These are phyloP conservation scores for Ferrisia virgata DNA, from an alignment of 2,888 invertebrate genomes.

Conservation along the genomic window DNA sequence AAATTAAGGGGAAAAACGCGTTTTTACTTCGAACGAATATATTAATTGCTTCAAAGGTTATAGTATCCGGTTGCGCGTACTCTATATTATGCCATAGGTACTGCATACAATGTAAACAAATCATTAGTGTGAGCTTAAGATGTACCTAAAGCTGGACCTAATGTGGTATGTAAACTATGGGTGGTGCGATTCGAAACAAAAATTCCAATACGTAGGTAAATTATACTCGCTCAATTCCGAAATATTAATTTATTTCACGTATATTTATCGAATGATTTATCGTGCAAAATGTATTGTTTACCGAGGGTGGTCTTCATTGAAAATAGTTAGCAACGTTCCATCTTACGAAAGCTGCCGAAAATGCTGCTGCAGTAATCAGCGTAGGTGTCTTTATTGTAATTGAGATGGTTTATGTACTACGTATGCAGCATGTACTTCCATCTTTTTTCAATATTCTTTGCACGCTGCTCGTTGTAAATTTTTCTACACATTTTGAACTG, in stretches of 20 bases:
- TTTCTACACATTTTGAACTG: not conserved
- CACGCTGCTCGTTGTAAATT: not conserved
- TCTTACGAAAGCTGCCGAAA: not conserved
- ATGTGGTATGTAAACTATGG: not conserved
- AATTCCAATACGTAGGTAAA: not conserved
- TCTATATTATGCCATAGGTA: no score
- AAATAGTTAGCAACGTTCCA: not conserved
- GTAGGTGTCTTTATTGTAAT: not conserved
- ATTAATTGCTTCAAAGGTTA: not conserved
- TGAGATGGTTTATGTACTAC: not conserved
- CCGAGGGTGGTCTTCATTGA: not conserved
- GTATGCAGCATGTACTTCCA: not conserved
- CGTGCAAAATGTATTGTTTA: not conserved
- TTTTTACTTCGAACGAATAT: slow-evolving; percentile 4
- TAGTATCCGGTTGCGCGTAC: not conserved
- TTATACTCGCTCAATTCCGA: no score
- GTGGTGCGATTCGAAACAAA: not conserved
- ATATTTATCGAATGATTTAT: not conserved
- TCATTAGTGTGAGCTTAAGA: not conserved
- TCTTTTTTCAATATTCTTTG: not conserved
- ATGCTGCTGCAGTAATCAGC: not conserved
- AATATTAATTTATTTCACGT: not conserved
- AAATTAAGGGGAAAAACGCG: slow-evolving; percentile 18
- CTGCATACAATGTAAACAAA: slow-evolving; percentile 9
- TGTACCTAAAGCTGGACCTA: not conserved